phyloP scores from a whole-genome alignment of 2,113 vertebrate species.

The Nothocercus nigrocapillus region DNA sequence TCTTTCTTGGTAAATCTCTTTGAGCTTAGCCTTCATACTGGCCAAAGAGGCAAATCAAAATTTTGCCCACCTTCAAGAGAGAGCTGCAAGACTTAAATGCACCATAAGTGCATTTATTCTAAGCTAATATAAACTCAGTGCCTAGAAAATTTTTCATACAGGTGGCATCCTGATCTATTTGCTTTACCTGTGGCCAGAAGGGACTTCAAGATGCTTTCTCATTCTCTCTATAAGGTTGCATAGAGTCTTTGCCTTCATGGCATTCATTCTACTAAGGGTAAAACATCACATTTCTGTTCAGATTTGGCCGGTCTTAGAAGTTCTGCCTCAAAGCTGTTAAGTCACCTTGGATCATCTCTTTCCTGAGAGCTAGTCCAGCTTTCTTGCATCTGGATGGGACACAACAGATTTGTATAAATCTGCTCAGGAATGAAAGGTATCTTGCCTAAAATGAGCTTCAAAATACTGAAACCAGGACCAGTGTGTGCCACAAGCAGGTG shows the following conservation, averaged over 20 bases:
- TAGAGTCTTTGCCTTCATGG: neutral
- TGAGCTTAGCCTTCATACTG: neutral
- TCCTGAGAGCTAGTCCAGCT: neutral
- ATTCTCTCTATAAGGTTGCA: neutral
- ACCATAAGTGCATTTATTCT: neutral
- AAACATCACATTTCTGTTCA: neutral
- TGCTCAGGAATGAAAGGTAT: neutral
- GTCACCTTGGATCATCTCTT: neutral
- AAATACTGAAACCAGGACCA: fast-evolving
- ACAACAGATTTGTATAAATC: neutral
- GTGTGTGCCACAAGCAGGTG: fast-evolving
- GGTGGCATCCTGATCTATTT: neutral
- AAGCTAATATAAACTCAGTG: neutral
- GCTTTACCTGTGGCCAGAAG: neutral
- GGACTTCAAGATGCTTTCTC: neutral
- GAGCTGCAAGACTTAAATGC: neutral
- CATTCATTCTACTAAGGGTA: neutral
- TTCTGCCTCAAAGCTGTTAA: neutral
- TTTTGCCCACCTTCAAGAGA: neutral
- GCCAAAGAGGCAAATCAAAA: neutral
- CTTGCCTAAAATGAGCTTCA: neutral
- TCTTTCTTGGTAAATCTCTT: neutral
- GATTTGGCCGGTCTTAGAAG: neutral
- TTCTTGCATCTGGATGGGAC: neutral
- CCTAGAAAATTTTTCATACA: neutral